Base-by-base conservation (phyloP, 2,888 invertebrate genomes). In the Metopia argyrocephala region DNA sequence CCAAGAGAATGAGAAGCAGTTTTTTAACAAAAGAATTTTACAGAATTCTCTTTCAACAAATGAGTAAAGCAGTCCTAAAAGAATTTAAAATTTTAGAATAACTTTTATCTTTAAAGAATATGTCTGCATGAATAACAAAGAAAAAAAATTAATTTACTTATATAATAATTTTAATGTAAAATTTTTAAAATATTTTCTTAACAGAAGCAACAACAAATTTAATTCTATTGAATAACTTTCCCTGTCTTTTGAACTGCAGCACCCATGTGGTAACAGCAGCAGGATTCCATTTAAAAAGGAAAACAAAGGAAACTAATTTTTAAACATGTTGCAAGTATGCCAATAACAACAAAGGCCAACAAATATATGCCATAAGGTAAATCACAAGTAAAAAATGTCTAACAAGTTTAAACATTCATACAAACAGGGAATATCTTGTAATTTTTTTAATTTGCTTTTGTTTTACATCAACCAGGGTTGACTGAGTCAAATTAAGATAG, bases 281-380 rank as follows among this genome's bases (percentile, higher is more conserved):
- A 28, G 28, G 50, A 54, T 70, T 52, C 69, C 25, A 69, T 61
- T 31, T 45, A 45, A n/a, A 46, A 66, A 70, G 50, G 65, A 69
- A 76, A 80, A 76, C 73, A 75, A 81, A 78, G 70, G 74, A 70
- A 81, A 78, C 70, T 78, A 81, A 75, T 81, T 78, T 81, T 66
- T 65, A 23, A 70, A 74, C 54, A 81, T 81, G 74, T 81, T 62
- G n/a, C 66, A 54, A 71, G 65, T 45, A 18, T 70, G 59, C 52
- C 70, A 78, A 38, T 70, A 69, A 59, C 65, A 78, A 76, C 78
- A 78, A 69, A 59, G 76, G 76, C 50, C 68, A 52, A 56, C 74
- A 74, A 76, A 66, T 52, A 38, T 76, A 62, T 61, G 66, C 70
- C 79, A 74, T 50, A 74, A 81, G 81, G 76, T 81, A 56, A 64